Evolutionary conservation across 2,888 invertebrate species (phyloP).

Genomic region (Allygus modestus): DNA sequence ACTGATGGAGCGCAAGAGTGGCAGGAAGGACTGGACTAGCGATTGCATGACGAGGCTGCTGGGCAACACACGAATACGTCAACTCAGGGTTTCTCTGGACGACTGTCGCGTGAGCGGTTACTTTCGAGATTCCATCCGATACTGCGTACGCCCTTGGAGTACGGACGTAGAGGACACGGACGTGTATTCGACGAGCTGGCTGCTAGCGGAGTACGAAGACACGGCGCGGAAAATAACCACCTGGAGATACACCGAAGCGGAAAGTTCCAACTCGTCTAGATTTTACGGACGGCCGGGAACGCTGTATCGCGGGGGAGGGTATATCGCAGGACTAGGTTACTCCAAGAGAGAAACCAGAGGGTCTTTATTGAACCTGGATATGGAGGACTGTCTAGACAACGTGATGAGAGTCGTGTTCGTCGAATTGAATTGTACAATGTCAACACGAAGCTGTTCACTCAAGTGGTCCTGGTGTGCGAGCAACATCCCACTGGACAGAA

Average conservation of each 20-base stretch:
- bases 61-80: no score
- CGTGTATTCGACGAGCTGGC: not conserved
- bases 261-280: no score
- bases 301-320: not conserved
- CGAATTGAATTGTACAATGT: constrained; percentile 50
- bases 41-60: no score
- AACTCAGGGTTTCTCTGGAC: no score
- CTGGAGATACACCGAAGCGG: no score
- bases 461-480: constrained; percentile 49
- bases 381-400: constrained; percentile 43
- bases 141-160: no score
- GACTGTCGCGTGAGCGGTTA: no score
- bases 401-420: constrained; percentile 41
- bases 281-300: not conserved
- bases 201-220: not conserved
- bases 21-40: constrained; percentile 1
- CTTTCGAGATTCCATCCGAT: no score
- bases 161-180: not conserved
- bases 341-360: no score
- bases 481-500: constrained; percentile 41
- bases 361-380: no score
- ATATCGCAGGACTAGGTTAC: not conserved
- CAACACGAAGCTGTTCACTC: constrained; percentile 40
- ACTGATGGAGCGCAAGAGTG: not conserved
- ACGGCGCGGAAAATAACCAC: no score